A percentile compares a stretch with the other conserved stretches of the same genome.
phyloP scores from a whole-genome alignment of 2,797 vertebrate genomes.

The Dryobates pubescens region DNA sequence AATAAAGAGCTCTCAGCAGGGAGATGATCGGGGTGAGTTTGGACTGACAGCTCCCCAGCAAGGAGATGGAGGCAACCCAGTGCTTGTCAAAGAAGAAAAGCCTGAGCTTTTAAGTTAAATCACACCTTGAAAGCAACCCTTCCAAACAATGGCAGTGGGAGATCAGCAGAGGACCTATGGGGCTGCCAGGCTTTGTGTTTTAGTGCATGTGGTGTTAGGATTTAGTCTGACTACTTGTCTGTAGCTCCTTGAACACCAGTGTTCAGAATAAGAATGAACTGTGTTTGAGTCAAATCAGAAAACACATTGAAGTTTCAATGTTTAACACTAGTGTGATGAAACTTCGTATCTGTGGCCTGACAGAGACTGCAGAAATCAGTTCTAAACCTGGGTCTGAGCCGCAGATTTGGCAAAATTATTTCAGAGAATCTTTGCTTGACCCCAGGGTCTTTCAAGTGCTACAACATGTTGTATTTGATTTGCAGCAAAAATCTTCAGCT shows the following conservation, averaged over 20 bases:
- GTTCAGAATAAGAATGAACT: background rate
- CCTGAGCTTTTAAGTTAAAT: background rate
- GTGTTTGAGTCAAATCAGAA: background rate
- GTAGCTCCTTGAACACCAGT: background rate
- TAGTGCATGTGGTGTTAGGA: fast-evolving
- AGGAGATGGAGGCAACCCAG: background rate
- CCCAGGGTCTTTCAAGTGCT: background rate
- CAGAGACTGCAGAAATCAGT: background rate
- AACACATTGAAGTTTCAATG: background rate
- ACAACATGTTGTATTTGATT: background rate
- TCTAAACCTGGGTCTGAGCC: background rate
- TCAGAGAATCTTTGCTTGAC: fast-evolving
- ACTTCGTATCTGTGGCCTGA: fast-evolving
- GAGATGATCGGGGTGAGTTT: background rate
- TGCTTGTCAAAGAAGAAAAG: background rate
- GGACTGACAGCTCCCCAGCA: background rate
- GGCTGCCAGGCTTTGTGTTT: background rate
- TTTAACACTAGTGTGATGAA: background rate
- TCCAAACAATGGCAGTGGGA: background rate
- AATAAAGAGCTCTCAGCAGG: conserved; percentile 1
- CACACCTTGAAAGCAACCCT: background rate
- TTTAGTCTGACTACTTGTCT: background rate
- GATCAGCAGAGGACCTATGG: background rate
- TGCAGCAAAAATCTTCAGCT: background rate
- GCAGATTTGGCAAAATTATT: background rate